Evolutionary conservation across 2,797 vertebrate genomes (phyloP), one percentile per base, ranked within the genome.

Genomic region (Sardinella longiceps): DNA sequence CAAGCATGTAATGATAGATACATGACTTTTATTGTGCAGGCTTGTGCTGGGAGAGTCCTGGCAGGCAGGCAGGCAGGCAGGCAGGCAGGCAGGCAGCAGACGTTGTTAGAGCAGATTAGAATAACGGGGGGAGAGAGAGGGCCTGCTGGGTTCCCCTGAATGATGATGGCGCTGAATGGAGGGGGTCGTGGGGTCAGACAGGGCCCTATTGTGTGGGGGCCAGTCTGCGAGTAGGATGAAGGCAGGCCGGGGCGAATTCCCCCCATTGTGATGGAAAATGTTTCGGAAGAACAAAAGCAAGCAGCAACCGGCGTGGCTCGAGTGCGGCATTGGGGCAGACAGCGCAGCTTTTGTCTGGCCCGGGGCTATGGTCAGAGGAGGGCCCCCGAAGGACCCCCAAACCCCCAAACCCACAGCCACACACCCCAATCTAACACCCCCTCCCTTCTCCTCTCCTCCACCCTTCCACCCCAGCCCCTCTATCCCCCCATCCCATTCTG

Each of bases 231-330:
- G 74, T 84, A 70, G 90, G 90, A 86, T 87, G 87, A 87, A 88
- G 90, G 90, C 91, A 91, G 91, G 91, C 90, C 87, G 80, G 90
- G 90, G 93, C 93, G 95, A 94, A 77, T 43, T 39, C 33, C 93
- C 91, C 89, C 88, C 91, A 94, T 95, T 95, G 94, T 95, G 93
- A 95, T 95, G 93, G 92, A 95, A 94, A 95, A 85, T 91, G 92
- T 95, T 92, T 84, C 87, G 51, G 82, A 39, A 81, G 87, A 87
- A 93, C 93, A 95, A 94, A 95, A 83, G 92, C 93, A 92, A 82
- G 91, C 93, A 92, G 92, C 92, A 95, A 92, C 92, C 86, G 91
- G 90, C 93, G 90, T 88, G 81, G 92, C 94, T 94, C 93, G 92
- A 77, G 93, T 88, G 86, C 92, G 92, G 89, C 89, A 88, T 90